phyloP scores from a whole-genome alignment of 2,797 vertebrate species.

The Siniperca obscura region DNA sequence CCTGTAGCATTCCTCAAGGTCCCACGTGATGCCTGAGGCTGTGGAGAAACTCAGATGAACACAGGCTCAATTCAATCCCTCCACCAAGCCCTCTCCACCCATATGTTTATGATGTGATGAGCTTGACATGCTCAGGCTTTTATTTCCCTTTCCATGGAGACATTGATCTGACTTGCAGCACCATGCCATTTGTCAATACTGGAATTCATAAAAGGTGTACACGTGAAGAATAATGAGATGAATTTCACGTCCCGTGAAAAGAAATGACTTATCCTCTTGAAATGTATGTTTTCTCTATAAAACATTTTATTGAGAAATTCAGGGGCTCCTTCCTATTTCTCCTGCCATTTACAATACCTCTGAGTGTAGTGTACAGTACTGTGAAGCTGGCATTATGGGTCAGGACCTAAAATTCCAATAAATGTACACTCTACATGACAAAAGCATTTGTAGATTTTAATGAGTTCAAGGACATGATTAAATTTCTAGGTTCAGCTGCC shows the following conservation, averaged over 20 bases:
- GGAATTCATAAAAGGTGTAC: conserved; percentile 51
- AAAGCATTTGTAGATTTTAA: conserved; percentile 42
- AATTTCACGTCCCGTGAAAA: conserved; percentile 44
- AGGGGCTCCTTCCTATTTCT: conserved; percentile 35
- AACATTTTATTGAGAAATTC: conserved; percentile 53
- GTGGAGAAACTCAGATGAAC: conserved; percentile 71
- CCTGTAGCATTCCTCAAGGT: conserved; percentile 82
- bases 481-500: conserved; percentile 5
- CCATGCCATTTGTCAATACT: conserved; percentile 67
- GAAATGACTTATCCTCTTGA: conserved; percentile 36
- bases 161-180: conserved; percentile 62
- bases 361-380: conserved; percentile 36
- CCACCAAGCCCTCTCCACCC: conserved; percentile 57
- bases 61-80: conserved; percentile 60
- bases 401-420: conserved; percentile 44
- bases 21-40: conserved; percentile 75
- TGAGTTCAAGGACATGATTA: conserved; percentile 19
- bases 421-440: conserved; percentile 38
- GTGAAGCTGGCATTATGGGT: conserved; percentile 23
- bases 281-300: conserved; percentile 56
- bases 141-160: conserved; percentile 55
- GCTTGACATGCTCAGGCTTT: conserved; percentile 63
- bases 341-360: conserved; percentile 45
- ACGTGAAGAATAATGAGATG: conserved; percentile 31
- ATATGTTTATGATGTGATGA: conserved; percentile 71